Evolutionary conservation across 2,888 invertebrate species (phyloP).

Genomic region (Andrena fulva): DNA sequence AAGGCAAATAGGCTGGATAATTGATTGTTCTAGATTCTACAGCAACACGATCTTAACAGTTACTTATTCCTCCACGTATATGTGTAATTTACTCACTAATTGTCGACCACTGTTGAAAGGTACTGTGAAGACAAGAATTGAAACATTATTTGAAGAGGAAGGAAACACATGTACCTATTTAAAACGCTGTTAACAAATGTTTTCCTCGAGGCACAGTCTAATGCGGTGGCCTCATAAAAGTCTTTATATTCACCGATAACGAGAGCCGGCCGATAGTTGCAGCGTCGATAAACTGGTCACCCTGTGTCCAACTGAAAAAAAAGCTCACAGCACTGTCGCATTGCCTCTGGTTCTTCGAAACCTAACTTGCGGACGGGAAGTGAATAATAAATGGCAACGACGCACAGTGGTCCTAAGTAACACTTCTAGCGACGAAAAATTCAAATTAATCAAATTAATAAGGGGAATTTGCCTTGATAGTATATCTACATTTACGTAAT

Average conservation of each 20-base stretch:
- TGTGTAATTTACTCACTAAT: too few relatives aligned
- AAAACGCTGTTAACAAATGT: neutral
- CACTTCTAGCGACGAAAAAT: too few relatives aligned
- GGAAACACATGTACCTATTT: too few relatives aligned
- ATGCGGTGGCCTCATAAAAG: neutral
- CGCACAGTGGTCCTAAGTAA: too few relatives aligned
- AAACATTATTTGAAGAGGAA: too few relatives aligned
- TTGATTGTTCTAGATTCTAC: constrained; percentile 31
- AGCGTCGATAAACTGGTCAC: constrained; percentile 12
- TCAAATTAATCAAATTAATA: too few relatives aligned
- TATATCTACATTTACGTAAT: too few relatives aligned
- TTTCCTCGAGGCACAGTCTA: neutral
- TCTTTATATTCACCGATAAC: constrained; percentile 3
- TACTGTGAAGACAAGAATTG: too few relatives aligned
- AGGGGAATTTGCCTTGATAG: too few relatives aligned
- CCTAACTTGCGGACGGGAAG: too few relatives aligned
- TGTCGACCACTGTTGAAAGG: too few relatives aligned
- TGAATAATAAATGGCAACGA: too few relatives aligned
- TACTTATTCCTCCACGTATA: neutral
- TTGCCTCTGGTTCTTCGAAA: neutral
- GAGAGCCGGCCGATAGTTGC: neutral
- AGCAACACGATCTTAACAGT: constrained; percentile 6
- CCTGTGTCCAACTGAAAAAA: neutral
- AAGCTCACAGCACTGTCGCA: neutral
- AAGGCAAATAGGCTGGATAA: constrained; percentile 45